Evolutionary conservation across 2,113 vertebrate species (phyloP), one percentile per base, ranked within the genome.

Genomic region (Copsychus sechellarum): DNA sequence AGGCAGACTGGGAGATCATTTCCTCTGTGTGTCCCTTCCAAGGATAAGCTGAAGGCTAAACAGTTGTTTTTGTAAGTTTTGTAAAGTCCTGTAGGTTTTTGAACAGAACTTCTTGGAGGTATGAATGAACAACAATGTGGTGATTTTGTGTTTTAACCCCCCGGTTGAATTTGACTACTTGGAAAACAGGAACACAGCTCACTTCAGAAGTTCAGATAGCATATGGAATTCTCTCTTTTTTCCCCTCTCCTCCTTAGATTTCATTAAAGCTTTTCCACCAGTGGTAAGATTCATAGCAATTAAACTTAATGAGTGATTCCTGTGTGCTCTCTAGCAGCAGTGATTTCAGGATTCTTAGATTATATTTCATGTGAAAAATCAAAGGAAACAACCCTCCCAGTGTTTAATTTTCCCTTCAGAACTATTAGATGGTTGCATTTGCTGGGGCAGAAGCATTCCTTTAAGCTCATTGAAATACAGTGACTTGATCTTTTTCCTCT

Each of bases 241-340:
- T 12, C 0, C 19, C n/a, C 31, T 34, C 6, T 48, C 2, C 17
- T 6, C 4, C 34, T 42, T 3, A 42, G 17, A 7, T 17, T 51
- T 83, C 24, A 34, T 64, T 33, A 40, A 42, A 79, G 8, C 4
- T 28, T 89, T 56, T 23, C 33, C 11, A 51, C 31, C 61, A 23
- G 23, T 50, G 12, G 13, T 33, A 54, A 58, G 26, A 66, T 26
- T 54, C 26, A 34, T 33, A 40, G 17, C 60, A 74, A 50, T 71
- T 42, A 64, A 92, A 48, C 33, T 36, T 71, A 90, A 76, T 38
- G 12, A 76, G 29, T 18, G 26, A 56, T 36, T 79, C 62, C 40
- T 76, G 24, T 53, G 81, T 86, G 15, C 11, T 42, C 19, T 60
- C 50, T 31, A 53, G 71, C 56, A 90, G 36, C 17, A 38, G 15